Conservation (phyloP, 2,888 invertebrate genomes). For the Chrysopilus asiliformis region DNA sequence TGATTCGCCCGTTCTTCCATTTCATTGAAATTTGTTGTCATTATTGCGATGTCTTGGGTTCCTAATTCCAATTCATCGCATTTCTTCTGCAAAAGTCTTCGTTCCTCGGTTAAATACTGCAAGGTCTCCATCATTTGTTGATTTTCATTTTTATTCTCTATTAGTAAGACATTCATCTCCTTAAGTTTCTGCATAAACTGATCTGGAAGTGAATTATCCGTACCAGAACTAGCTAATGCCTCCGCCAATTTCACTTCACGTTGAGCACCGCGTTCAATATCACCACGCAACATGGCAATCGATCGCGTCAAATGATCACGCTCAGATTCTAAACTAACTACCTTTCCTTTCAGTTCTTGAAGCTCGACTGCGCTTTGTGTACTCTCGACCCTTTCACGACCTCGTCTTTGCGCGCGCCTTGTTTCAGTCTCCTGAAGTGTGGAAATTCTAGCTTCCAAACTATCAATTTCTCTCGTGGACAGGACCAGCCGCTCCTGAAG, state of each 20-base stretch:
- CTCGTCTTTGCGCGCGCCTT: slow-evolving; percentile 25
- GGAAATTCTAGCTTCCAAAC: slow-evolving; percentile 37
- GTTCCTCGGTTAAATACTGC: slow-evolving; percentile 37
- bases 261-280: slow-evolving; percentile 30
- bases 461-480: slow-evolving; percentile 36
- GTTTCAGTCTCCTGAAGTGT: slow-evolving; percentile 33
- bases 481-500: slow-evolving; percentile 30
- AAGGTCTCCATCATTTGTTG: slow-evolving; percentile 38
- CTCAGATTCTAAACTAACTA: slow-evolving; percentile 22
- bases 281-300: slow-evolving; percentile 26
- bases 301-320: slow-evolving; percentile 25
- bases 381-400: slow-evolving; percentile 29
- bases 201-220: slow-evolving; percentile 28
- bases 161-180: slow-evolving; percentile 39
- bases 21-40: slow-evolving; percentile 21
- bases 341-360: slow-evolving; percentile 26
- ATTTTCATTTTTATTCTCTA: slow-evolving; percentile 40
- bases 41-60: slow-evolving; percentile 14
- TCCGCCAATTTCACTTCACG: slow-evolving; percentile 32
- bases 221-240: slow-evolving; percentile 25
- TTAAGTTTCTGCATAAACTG: slow-evolving; percentile 36
- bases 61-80: slow-evolving; percentile 34
- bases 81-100: slow-evolving; percentile 36
- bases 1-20: slow-evolving; percentile 41
- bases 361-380: slow-evolving; percentile 28